phyloP scores from a whole-genome alignment of 2,113 vertebrate genomes.

The Nothobranchius kuhntae region DNA sequence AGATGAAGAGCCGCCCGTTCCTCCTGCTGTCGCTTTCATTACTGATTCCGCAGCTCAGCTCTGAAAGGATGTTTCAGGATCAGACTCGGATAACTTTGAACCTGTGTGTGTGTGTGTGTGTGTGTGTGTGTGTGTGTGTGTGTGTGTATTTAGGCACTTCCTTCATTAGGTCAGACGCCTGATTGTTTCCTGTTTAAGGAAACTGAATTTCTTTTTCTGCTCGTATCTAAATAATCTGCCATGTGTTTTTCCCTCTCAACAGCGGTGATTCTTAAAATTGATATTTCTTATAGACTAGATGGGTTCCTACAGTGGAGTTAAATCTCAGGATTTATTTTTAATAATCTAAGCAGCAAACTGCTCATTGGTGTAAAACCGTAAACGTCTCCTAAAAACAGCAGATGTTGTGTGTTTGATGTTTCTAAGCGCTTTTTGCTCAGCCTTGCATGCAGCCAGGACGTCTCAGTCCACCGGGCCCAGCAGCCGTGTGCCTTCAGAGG shows the following conservation, averaged over 20 bases:
- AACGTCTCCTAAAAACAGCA: constrained; percentile 11
- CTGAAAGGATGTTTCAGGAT: constrained; percentile 18
- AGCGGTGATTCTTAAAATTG: constrained; percentile 5
- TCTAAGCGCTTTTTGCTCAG: constrained; percentile 35
- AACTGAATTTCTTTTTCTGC: background rate
- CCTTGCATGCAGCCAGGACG: constrained; percentile 29
- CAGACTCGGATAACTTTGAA: background rate
- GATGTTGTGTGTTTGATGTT: constrained; percentile 20
- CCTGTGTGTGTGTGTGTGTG: background rate
- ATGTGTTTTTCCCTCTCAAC: background rate
- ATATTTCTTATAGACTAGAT: background rate
- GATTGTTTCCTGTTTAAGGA: too few relatives aligned
- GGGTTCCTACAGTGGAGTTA: constrained; percentile 3
- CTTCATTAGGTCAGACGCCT: background rate
- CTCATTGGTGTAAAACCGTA: constrained; percentile 14
- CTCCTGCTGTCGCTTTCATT: constrained; percentile 62
- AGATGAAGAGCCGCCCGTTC: constrained; percentile 49
- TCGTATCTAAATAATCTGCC: background rate
- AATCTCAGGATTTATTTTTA: constrained; percentile 4
- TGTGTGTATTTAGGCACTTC: background rate
- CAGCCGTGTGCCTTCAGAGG: constrained; percentile 54
- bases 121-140: background rate
- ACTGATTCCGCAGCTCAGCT: constrained; percentile 10
- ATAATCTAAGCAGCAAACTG: constrained; percentile 34
- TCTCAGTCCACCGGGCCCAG: constrained; percentile 43